Percentiles rank a stretch among this genome's conserved stretches.
These are phyloP conservation scores for Petaurus breviceps DNA, from an alignment of 2,113 vertebrate genomes.

Conservation along the genomic window DNA sequence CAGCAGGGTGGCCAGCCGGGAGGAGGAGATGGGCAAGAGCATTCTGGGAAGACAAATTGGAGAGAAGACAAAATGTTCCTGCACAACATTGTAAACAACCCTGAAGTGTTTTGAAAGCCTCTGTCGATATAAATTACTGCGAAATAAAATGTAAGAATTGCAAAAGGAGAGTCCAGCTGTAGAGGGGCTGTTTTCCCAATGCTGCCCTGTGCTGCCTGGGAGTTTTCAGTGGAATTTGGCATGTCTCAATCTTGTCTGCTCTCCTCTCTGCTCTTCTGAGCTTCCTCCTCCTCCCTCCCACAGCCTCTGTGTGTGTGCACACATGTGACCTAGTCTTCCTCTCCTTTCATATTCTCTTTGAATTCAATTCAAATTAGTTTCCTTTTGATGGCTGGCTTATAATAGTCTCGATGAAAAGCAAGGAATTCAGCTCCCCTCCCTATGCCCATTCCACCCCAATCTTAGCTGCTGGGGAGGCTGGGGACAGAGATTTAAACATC, in stretches of 20 bases:
- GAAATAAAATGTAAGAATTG: constrained; percentile 68
- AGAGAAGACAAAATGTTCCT: constrained; percentile 82
- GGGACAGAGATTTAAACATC: background rate
- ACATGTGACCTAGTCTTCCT: constrained; percentile 42
- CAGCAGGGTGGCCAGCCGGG: background rate
- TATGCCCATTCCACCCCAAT: background rate
- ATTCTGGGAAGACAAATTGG: constrained; percentile 74
- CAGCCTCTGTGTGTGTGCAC: background rate
- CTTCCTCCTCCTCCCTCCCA: background rate
- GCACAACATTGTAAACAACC: constrained; percentile 81
- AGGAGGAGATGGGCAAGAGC: background rate
- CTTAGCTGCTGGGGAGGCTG: rapidly evolving
- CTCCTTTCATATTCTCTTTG: background rate
- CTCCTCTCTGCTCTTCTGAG: constrained; percentile 39
- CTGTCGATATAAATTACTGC: constrained; percentile 75
- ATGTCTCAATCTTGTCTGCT: constrained; percentile 56
- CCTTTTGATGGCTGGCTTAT: background rate
- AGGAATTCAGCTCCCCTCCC: background rate
- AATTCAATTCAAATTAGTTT: background rate
- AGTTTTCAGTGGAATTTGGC: background rate
- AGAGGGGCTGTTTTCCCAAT: constrained; percentile 22
- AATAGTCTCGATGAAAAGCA: background rate
- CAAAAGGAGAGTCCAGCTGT: constrained; percentile 77
- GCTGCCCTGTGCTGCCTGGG: constrained; percentile 49
- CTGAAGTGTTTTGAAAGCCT: constrained; percentile 82